A percentile compares a stretch with the other conserved stretches of the same genome.
These are phyloP conservation scores for Drosophila cardini DNA, from an alignment of 1,140 invertebrate species.

Conservation along the genomic window DNA sequence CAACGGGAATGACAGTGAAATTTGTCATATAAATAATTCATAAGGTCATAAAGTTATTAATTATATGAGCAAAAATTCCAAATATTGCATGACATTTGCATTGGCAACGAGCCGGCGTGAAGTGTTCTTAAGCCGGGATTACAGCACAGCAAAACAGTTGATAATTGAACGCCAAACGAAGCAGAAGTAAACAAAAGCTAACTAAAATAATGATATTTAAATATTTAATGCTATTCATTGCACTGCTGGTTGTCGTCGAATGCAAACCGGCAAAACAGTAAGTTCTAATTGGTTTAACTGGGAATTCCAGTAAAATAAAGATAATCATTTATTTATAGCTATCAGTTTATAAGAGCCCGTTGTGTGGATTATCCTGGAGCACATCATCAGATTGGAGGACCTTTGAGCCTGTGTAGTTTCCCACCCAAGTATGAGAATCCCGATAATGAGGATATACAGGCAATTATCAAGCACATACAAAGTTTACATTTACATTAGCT, in stretches of 20 bases:
- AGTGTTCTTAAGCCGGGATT: slow-evolving; percentile 27
- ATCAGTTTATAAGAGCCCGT: slow-evolving; percentile 56
- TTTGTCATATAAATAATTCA: slow-evolving; percentile 58
- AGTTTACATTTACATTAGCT: slow-evolving; percentile 37
- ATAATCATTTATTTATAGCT: slow-evolving; percentile 26
- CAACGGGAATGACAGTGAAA: slow-evolving; percentile 35
- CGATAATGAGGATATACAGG: slow-evolving; percentile 51
- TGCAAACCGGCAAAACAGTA: slow-evolving; percentile 36
- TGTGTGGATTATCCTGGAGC: slow-evolving; percentile 48
- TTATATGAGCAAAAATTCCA: slow-evolving; percentile 50
- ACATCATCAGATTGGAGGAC: slow-evolving; percentile 48
- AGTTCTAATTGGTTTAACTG: not conserved
- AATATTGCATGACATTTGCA: slow-evolving; percentile 60
- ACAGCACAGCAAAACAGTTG: slow-evolving; percentile 30
- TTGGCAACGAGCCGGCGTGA: slow-evolving; percentile 30
- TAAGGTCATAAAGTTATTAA: slow-evolving; percentile 45
- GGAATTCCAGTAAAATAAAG: not conserved
- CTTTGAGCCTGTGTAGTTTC: slow-evolving; percentile 58
- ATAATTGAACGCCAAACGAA: slow-evolving; percentile 23
- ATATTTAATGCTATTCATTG: slow-evolving; percentile 7
- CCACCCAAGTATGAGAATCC: slow-evolving; percentile 45
- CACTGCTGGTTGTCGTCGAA: slow-evolving; percentile 19
- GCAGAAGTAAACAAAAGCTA: slow-evolving; percentile 3
- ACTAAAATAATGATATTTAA: slow-evolving; percentile 35
- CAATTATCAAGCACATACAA: slow-evolving; percentile 58